Base-by-base conservation (phyloP, 2,797 vertebrate species). In the Chelon auratus region DNA sequence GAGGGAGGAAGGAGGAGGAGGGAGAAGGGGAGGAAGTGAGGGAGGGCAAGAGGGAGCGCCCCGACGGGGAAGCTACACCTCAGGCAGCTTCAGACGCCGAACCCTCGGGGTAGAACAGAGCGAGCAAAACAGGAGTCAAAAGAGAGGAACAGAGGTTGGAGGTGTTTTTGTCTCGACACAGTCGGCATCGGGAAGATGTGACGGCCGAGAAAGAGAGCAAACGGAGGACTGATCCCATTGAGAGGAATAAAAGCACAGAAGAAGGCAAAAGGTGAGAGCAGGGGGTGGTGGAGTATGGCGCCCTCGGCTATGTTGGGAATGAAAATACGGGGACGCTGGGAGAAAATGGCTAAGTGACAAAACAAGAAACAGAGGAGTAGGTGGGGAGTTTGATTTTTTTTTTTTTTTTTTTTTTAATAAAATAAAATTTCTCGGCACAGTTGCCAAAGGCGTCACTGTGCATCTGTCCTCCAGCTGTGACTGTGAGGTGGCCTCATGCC, bases 381-480 rank as follows among this genome's bases (percentile, higher is more conserved):
- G 59, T 3, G 55, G 39, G 51, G 26, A 55, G 57, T 22, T 37
- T 61, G 56, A 22, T 50, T 53, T 33, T 8, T 40, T 30, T 30
- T 30, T 30, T 30, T 6, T 30, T 30, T 30, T 30, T 30, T 30
- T 24, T 24, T 24, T 24, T 24, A 2, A 24, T 2, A 24, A 26
- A 26, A 26, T 26, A 26, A 26, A 22, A 26, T 26, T 1, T 26
- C 24, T 62, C n/a, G 4, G 57, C 52, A 43, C 48, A 45, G 62
- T 33, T 65, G 75, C 77, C 1, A 30, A 33, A 18, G 80, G 72
- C 69, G 1, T 43, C 50, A n/a, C 57, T 47, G 37, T 53, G 66
- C 66, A 59, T 60, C 42, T n/a, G 47, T 58, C 75, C 36, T 68
- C 76, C 76, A 80, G 78, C 81, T 79, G 76, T 15, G 78, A 26